A percentile compares a stretch with the other conserved stretches of the same genome.
These are phyloP conservation scores for Sinocyclocheilus anshuiensis DNA, from an alignment of 2,113 vertebrate genomes.

Conservation along the genomic window DNA sequence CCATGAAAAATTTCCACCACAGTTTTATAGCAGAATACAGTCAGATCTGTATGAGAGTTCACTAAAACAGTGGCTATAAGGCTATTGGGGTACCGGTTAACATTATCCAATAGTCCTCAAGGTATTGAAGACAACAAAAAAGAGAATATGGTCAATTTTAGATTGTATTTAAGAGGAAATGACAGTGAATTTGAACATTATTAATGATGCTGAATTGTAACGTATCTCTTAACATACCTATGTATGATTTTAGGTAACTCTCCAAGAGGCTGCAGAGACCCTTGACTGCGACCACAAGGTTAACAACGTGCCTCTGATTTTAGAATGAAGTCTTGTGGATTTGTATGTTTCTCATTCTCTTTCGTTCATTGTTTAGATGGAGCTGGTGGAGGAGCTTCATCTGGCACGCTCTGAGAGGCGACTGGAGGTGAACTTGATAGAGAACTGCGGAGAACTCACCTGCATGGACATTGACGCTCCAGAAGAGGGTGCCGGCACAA, in stretches of 20 bases:
- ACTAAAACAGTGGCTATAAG: background rate
- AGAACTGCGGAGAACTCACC: slow-evolving; percentile 85
- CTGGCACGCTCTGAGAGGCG: slow-evolving; percentile 80
- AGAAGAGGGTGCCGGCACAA: slow-evolving; percentile 71
- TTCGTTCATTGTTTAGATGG: slow-evolving; percentile 73
- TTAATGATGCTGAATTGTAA: background rate
- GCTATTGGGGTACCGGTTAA: background rate
- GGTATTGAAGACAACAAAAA: background rate
- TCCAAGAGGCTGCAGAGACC: slow-evolving; percentile 51
- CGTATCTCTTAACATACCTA: background rate
- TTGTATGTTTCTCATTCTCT: background rate
- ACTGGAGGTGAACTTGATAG: slow-evolving; percentile 75
- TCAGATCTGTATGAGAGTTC: background rate
- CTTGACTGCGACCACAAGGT: slow-evolving; percentile 80
- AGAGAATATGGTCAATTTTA: background rate
- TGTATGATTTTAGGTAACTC: slow-evolving; percentile 55
- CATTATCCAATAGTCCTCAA: background rate
- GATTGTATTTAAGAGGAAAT: background rate
- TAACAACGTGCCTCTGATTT: slow-evolving; percentile 8
- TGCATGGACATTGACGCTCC: slow-evolving; percentile 88
- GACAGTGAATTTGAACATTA: background rate
- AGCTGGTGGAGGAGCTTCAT: slow-evolving; percentile 85
- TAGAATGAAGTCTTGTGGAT: background rate
- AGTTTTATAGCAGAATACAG: background rate
- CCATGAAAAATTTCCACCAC: background rate